Evolutionary conservation across 2,113 vertebrate species (phyloP), one percentile per base, ranked within the genome.

Genomic region (Tympanuchus pallidicinctus): DNA sequence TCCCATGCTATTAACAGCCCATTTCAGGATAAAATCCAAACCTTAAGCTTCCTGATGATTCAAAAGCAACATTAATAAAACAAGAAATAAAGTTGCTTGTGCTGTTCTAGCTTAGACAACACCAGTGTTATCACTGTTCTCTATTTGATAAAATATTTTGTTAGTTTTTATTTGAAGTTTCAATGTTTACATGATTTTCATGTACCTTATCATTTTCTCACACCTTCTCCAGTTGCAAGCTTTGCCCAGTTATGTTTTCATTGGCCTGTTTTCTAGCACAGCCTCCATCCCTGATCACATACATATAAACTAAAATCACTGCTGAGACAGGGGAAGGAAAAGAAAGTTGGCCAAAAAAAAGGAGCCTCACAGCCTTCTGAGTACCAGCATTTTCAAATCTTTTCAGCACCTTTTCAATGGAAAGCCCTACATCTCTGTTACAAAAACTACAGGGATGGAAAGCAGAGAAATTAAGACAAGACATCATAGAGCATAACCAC

Each of bases 91-190:
- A 92, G 43, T 60, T 75, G 20, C 24, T 64, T 50, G 47, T 94
- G 50, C 75, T 65, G 40, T 61, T 89, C 91, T 90, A 90, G 42
- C 17, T 94, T 71, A 50, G 48, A 19, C 42, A 86, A 18, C 70
- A 66, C 24, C 18, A 36, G 8, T 61, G 17, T 54, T 75, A 78
- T 36, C 54, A 69, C 6, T 5, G 60, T 48, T 48, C 19, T 27
- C 24, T 60, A 61, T 80, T 88, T 72, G 45, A 30, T 73, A 69
- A 56, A 36, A n/a, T 13, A 1, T 20, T 32, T 63, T 74, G 13
- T 91, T 83, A 90, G n/a, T 8, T 86, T 93, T 92, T 88, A 82
- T 67, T 88, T 64, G 25, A 82, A 42, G 3, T 93, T 73, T 80
- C 12, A 65, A 43, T 77, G 28, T 80, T 73, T 81, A 50, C n/a